Base-by-base conservation (phyloP, 1,140 invertebrate species). In the Hypsibius dujardini region DNA sequence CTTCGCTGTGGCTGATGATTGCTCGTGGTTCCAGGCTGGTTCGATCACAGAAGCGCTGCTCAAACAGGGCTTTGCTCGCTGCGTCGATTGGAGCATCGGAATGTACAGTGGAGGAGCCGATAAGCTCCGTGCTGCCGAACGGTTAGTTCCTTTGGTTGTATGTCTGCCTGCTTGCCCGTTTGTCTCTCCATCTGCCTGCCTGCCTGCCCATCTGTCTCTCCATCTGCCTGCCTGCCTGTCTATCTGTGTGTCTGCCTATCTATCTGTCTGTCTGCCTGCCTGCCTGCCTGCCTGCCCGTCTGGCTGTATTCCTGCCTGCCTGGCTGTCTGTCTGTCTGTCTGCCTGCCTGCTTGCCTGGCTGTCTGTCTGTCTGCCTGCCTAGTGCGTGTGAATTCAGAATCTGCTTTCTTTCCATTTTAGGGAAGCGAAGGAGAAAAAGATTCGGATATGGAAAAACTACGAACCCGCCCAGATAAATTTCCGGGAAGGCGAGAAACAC, bases 21-120 rank as follows among this genome's bases (percentile, higher is more conserved):
- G 56, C 47, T 75, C 76, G 42, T 74, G 47, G 42, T 80, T 80
- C 28, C 76, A 87, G 84, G 86, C 85, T 78, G 88, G 88, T 73
- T 97, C 97, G 77, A 98, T 99, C 80, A 93, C 95, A 0, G 94
- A 97, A 78, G 83, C 87, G 60, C 81, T 99, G 59, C 78, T 99
- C 70, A 85, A 81, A 73, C 89, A 95, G 81, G 95, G 95, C 45
- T 92, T 95, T 76, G 95, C 92, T 0, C 87, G 86, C 77, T 97
- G 93, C 77, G 90, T 97, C n/a, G 94, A 98, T 78, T 96, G 93
- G 93, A 94, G 90, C 3, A 88, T 98, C 79, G 88, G 79, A 46
- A 86, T 88, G 50, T 89, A 93, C 76, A 89, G 89, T 60, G 81
- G 81, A 74, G 88, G 90, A 69, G 85, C 88, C 46, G 87, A 92